Conservation (phyloP, 1,140 invertebrate genomes). For the Bombyx mandarina region DNA sequence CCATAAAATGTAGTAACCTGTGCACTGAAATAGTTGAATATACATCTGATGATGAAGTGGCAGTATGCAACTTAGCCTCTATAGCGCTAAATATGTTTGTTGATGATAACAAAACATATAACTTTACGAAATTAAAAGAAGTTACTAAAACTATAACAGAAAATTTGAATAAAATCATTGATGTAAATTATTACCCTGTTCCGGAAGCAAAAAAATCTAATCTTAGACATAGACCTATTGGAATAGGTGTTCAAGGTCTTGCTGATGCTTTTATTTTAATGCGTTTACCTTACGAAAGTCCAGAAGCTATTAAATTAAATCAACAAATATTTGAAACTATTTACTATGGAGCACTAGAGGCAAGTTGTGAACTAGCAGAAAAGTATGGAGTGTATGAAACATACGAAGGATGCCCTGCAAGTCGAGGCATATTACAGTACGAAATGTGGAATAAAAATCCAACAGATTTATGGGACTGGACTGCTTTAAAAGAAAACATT, state of each 20-base stretch:
- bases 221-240: conserved; percentile 93
- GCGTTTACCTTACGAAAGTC: conserved; percentile 92
- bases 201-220: conserved; percentile 91
- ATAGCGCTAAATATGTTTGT: conserved; percentile 99
- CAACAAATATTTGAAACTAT: conserved; percentile 98
- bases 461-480: conserved; percentile 93
- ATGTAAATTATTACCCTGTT: conserved; percentile 97
- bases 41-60: conserved; percentile 92
- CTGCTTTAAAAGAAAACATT: conserved; percentile 87
- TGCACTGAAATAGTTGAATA: conserved; percentile 99
- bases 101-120: conserved; percentile 82
- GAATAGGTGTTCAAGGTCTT: conserved; percentile 96
- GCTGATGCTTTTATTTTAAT: conserved; percentile 97
- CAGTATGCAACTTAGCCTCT: conserved; percentile 98
- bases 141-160: conserved; percentile 91
- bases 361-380: conserved; percentile 95
- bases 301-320: conserved; percentile 90
- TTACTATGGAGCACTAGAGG: conserved; percentile 97
- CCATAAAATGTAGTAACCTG: conserved; percentile 98
- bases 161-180: conserved; percentile 98
- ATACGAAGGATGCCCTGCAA: conserved; percentile 92
- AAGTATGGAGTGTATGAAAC: conserved; percentile 91
- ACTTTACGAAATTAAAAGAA: conserved; percentile 91
- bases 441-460: conserved; percentile 98
- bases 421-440: conserved; percentile 96